These are phyloP conservation scores for Sylvia borin DNA, from an alignment of 2,797 vertebrate species.

Conservation along the genomic window DNA sequence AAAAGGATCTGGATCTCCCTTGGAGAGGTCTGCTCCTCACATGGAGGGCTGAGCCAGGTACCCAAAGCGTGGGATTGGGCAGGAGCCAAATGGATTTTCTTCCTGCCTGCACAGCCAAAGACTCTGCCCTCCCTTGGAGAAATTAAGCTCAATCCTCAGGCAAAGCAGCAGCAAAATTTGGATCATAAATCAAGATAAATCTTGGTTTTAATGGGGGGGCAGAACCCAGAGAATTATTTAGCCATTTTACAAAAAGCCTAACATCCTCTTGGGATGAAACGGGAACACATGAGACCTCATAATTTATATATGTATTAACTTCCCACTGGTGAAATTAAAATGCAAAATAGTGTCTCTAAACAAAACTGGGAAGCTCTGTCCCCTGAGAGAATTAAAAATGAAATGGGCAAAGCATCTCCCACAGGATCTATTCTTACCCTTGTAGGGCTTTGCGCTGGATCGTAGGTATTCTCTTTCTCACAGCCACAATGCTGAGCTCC, in stretches of 20 bases:
- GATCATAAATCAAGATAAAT: not conserved
- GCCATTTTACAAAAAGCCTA: not conserved
- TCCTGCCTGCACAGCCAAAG: not conserved
- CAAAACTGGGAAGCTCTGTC: constrained; percentile 10
- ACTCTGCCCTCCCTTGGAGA: not conserved
- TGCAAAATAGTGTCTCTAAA: constrained; percentile 41
- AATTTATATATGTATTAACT: constrained; percentile 7
- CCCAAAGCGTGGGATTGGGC: not conserved
- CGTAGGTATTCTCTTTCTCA: constrained; percentile 37
- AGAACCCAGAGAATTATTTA: not conserved
- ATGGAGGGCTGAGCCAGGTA: fast-evolving
- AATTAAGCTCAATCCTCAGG: not conserved
- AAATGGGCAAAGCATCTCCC: constrained; percentile 20
- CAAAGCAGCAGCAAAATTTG: not conserved
- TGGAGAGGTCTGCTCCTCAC: not conserved
- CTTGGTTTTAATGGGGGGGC: not conserved
- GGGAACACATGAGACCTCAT: constrained; percentile 15
- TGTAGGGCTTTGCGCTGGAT: not conserved
- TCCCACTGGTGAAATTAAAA: constrained; percentile 51
- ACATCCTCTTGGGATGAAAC: not conserved
- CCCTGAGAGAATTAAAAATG: constrained; percentile 27
- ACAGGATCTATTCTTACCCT: not conserved
- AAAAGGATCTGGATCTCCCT: not conserved
- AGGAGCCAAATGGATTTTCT: not conserved
- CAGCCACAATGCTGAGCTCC: constrained; percentile 46